Conservation (phyloP, 2,888 invertebrate species). For the Syrista parreyssii region DNA sequence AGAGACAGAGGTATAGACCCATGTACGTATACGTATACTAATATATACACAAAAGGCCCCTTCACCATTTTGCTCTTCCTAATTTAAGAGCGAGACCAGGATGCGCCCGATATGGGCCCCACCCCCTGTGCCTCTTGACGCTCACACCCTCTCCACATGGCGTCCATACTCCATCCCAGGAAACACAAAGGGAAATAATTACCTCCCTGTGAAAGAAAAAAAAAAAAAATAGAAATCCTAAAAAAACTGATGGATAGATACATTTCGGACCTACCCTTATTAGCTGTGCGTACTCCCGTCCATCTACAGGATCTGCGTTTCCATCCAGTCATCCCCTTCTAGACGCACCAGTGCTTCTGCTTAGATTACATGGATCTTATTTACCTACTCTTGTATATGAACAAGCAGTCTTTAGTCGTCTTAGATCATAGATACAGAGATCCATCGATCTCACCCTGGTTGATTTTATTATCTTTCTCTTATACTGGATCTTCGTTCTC, state of each 20-base stretch:
- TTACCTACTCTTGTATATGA: too few species aligned
- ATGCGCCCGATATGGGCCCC: conserved; percentile 24
- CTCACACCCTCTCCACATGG: conserved; percentile 50
- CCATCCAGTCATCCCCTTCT: too few species aligned
- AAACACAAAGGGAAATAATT: conserved; percentile 60
- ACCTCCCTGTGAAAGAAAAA: conserved; percentile 38
- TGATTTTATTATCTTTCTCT: neutral
- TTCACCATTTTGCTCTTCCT: conserved; percentile 43
- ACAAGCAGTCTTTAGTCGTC: too few species aligned
- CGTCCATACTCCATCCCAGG: conserved; percentile 44
- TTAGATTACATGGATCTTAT: too few species aligned
- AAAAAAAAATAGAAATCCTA: too few species aligned
- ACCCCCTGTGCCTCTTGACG: conserved; percentile 10
- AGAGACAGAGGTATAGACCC: conserved; percentile 4
- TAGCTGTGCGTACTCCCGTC: neutral
- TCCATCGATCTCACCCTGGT: neutral
- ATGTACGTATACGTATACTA: neutral
- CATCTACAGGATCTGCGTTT: too few species aligned
- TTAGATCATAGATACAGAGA: too few species aligned
- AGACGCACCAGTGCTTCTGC: too few species aligned
- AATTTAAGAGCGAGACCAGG: conserved; percentile 43
- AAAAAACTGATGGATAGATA: conserved; percentile 2
- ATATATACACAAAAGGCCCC: too few species aligned
- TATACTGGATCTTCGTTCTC: too few species aligned
- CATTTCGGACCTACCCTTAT: neutral